Base-by-base conservation (phyloP, 2,797 vertebrate species). In the Poecile montanus region DNA sequence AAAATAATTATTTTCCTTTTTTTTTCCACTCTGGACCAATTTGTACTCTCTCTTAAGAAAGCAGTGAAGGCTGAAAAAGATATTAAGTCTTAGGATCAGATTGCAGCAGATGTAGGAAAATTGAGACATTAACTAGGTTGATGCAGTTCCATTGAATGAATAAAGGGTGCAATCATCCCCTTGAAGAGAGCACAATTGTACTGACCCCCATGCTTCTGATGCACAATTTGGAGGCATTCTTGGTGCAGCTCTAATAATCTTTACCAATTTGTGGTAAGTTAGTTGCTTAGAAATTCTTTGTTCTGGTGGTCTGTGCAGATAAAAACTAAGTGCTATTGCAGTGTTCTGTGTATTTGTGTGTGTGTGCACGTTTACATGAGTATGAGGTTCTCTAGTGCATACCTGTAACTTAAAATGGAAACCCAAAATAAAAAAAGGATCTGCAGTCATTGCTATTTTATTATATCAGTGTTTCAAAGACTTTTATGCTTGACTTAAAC, bases 321-420 rank as follows among this genome's bases (percentile, higher is more conserved):
- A 47, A 50, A 83, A 79, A 38, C 7, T 4, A 54, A 68, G 7
- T 0, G 0, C 14, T 48, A 1, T 57, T 60, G n/a, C n/a, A 34
- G 5, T 34, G 5, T 32, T 77, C 8, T 65, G 3, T 68, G 26
- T 47, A 11, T 63, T 53, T 71, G 17, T 54, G 13, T 25, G 7
- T 20, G 21, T 12, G 8, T 3, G 1, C 10, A 15, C 3, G 2
- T 68, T 45, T 11, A 29, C 25, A 40, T 17, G 7, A 53, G 25
- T 60, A 61, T 77, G 18, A 76, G 17, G 13, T 79, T 75, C n/a
- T 62, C 19, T 19, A 21, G 36, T 60, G 22, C 27, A 6, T 85
- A 26, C 11, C 12, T 73, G 38, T 58, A 63, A n/a, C 18, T 80
- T 74, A 30, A 53, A 61, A 70, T 48, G 40, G 12, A 71, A 85